A percentile compares a stretch with the other conserved stretches of the same genome.
Evolutionary conservation across 1,140 invertebrate species (phyloP).

Genomic region (Chionoecetes opilio): DNA sequence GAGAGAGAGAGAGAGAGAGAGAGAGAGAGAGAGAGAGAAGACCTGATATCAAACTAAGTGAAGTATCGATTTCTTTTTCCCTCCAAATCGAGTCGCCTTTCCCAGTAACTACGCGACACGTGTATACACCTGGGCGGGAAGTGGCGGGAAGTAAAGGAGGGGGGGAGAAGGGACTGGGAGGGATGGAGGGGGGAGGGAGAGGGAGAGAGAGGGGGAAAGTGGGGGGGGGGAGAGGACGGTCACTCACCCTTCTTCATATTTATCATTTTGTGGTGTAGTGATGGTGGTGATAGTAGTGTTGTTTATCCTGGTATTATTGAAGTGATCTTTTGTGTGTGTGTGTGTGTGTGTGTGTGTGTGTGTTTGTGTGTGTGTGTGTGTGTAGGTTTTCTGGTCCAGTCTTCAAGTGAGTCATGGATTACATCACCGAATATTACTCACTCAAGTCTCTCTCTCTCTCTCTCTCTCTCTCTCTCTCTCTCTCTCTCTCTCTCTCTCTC

Average conservation of each 20-base stretch:
- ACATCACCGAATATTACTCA: not conserved
- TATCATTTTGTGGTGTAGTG: not conserved
- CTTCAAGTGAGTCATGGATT: not conserved
- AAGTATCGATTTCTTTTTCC: not conserved
- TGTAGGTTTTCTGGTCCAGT: not conserved
- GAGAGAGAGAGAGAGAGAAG: too few relatives aligned
- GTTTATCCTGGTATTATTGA: too few relatives aligned
- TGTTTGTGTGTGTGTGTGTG: conserved; percentile 17
- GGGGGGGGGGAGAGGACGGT: not conserved
- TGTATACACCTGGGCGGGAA: conserved; percentile 4
- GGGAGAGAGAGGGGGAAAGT: not conserved
- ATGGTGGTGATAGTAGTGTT: not conserved
- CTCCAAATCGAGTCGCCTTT: not conserved
- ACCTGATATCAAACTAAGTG: not conserved
- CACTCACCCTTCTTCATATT: not conserved
- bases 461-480: not conserved
- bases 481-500: too few relatives aligned
- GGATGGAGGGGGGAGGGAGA: not conserved
- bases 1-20: too few relatives aligned
- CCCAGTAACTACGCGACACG: conserved; percentile 10
- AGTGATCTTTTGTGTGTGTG: not conserved
- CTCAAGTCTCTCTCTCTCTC: not conserved
- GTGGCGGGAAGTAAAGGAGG: not conserved
- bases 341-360: conserved; percentile 5
- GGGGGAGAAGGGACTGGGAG: not conserved